These are phyloP conservation scores for Neopelma chrysocephalum DNA, from an alignment of 2,797 vertebrate genomes.

Conservation along the genomic window DNA sequence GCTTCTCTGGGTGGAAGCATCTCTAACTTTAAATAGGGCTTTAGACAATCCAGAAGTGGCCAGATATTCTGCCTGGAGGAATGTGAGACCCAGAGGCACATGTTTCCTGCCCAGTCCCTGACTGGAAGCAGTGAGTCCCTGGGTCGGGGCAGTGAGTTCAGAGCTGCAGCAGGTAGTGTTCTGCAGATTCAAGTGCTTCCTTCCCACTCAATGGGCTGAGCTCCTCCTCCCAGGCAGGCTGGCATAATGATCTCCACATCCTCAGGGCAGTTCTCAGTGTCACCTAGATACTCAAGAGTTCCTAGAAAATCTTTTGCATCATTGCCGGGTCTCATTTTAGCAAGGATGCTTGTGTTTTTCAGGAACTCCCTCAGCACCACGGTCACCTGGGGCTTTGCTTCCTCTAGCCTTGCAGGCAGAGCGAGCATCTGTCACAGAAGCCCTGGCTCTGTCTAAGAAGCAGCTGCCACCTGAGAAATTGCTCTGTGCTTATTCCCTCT, in stretches of 20 bases:
- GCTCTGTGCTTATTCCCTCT: neutral
- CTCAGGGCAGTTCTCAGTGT: neutral
- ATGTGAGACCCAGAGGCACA: neutral
- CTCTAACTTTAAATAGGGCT: neutral
- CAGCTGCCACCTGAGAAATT: conserved; percentile 29
- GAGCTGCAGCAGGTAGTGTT: neutral
- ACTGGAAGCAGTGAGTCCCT: neutral
- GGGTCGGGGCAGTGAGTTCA: neutral
- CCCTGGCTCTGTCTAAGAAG: neutral
- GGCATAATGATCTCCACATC: neutral
- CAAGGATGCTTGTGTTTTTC: conserved; percentile 21
- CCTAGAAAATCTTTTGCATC: conserved; percentile 37
- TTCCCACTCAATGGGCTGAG: neutral
- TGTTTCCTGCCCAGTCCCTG: neutral
- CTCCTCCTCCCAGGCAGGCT: neutral
- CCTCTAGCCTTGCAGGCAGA: conserved; percentile 9
- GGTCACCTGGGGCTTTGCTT: neutral
- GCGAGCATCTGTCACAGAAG: neutral
- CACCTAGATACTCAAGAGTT: conserved; percentile 5
- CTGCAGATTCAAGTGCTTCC: neutral
- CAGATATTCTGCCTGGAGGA: neutral
- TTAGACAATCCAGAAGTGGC: neutral
- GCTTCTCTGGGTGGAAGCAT: neutral
- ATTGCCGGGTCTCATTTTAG: neutral
- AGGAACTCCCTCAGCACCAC: neutral